Evolutionary conservation across 2,797 vertebrate genomes (phyloP).

Genomic region (Oceanodroma leucorhoa): DNA sequence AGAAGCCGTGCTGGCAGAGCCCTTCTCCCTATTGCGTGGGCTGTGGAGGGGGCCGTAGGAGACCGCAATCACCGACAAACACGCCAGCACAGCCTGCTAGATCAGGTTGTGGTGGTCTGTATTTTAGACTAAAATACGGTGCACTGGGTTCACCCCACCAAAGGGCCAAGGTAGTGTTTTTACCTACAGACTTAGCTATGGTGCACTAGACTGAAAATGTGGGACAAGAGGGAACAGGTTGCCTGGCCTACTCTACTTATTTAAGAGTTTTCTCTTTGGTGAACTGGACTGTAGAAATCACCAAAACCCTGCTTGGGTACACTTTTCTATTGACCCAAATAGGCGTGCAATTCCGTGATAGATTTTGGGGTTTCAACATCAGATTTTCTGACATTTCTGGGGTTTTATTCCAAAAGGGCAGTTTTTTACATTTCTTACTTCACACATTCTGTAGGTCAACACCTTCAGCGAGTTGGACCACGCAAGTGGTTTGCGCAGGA

Average conservation of each 20-base stretch:
- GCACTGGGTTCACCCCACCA: too few relatives aligned
- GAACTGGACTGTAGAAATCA: neutral
- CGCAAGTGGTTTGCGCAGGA: neutral
- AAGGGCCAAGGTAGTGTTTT: neutral
- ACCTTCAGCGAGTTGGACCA: accelerated
- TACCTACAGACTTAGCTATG: neutral
- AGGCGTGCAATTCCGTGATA: accelerated
- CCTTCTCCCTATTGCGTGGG: neutral
- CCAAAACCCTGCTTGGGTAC: too few relatives aligned
- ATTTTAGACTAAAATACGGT: neutral
- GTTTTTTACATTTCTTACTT: neutral
- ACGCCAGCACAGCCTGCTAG: accelerated
- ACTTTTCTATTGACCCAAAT: neutral
- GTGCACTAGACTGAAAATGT: neutral
- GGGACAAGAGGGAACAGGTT: neutral
- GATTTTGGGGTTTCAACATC: neutral
- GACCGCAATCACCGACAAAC: neutral
- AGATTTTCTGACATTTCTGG: neutral
- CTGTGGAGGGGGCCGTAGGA: neutral
- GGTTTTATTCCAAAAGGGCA: neutral
- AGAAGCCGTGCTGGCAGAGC: neutral
- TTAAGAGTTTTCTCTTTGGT: neutral
- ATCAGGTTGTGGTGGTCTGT: neutral
- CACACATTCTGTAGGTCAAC: neutral
- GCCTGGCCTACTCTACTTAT: neutral